Evolutionary conservation across 1,140 invertebrate genomes (phyloP).

Genomic region (Anastrepha obliqua): DNA sequence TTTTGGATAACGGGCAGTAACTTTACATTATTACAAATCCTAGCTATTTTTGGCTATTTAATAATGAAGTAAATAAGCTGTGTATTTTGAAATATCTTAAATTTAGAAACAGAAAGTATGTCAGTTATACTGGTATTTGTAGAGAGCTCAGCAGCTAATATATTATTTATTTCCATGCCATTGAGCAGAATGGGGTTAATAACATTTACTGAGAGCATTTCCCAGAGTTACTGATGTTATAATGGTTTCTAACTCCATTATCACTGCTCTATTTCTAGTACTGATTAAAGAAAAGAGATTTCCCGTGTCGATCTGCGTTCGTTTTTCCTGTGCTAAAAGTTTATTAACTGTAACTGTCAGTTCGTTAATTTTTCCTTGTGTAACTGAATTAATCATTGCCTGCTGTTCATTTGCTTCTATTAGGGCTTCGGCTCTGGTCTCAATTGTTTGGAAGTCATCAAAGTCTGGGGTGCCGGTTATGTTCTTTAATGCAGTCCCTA

Average conservation of each 20-base stretch:
- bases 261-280: no score
- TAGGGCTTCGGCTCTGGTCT: no score
- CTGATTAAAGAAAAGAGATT: no score
- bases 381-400: slow-evolving; percentile 20
- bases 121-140: no score
- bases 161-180: slow-evolving; percentile 28
- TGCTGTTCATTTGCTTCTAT: background rate
- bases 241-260: background rate
- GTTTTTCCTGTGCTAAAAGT: slow-evolving; percentile 25
- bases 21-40: no score
- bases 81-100: no score
- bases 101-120: no score
- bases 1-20: slow-evolving; percentile 2
- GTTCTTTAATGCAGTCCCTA: no score
- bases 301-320: background rate
- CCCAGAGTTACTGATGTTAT: background rate
- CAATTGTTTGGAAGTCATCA: no score
- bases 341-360: slow-evolving; percentile 9
- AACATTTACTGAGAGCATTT: background rate
- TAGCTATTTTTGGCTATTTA: no score
- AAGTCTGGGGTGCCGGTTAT: no score
- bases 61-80: no score
- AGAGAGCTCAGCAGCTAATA: background rate
- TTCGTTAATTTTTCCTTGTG: background rate
- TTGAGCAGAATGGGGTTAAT: slow-evolving; percentile 17